Conservation (phyloP, 2,888 invertebrate genomes). For the Chirona hameri region DNA sequence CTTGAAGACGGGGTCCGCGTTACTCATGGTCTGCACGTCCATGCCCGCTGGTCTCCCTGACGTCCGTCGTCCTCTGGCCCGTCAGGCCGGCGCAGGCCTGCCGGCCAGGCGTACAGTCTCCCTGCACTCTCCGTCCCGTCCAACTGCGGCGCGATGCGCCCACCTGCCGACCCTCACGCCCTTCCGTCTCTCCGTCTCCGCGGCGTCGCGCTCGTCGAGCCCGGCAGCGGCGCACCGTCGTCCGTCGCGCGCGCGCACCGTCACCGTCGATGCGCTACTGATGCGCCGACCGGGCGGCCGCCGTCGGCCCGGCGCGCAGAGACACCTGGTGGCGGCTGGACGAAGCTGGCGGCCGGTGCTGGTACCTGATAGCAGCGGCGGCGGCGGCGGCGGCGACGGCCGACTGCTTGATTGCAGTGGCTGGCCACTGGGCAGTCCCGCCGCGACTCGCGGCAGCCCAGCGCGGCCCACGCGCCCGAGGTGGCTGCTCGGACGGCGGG, state of each 20-base stretch:
- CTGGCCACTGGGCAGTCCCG: not conserved
- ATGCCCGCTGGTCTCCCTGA: too few species aligned
- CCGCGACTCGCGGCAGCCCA: not conserved
- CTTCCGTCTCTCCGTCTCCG: not conserved
- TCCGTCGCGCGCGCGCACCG: not conserved
- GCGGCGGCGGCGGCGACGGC: not conserved
- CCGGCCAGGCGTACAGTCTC: not conserved
- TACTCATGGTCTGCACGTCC: slow-evolving; percentile 23
- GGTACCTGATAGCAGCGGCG: not conserved
- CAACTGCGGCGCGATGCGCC: not conserved
- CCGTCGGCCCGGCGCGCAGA: not conserved
- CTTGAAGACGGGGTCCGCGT: slow-evolving; percentile 11
- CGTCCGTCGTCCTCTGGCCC: too few species aligned
- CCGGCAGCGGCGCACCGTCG: not conserved
- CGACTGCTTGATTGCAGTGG: not conserved
- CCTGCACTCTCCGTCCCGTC: not conserved
- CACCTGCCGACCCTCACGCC: not conserved
- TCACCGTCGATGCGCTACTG: not conserved
- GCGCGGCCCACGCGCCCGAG: too few species aligned
- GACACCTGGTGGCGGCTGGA: not conserved
- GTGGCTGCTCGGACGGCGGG: too few species aligned
- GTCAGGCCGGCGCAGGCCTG: not conserved
- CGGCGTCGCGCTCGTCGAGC: not conserved
- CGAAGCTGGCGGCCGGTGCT: not conserved
- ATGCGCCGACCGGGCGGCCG: not conserved